Evolutionary conservation across 2,888 invertebrate species (phyloP), one percentile per base, ranked within the genome.

Genomic region (Phyto melanocephala): DNA sequence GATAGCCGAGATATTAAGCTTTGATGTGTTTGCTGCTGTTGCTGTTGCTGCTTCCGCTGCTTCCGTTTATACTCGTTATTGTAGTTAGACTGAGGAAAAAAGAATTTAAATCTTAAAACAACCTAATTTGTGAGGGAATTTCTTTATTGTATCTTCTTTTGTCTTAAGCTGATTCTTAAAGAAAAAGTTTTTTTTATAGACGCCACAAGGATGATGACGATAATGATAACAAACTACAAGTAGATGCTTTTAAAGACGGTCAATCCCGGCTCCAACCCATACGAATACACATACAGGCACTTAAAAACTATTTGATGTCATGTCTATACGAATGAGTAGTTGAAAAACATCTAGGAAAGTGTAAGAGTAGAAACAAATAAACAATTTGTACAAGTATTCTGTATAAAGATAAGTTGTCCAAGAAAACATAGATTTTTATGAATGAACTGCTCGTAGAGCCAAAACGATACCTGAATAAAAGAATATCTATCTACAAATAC

Each of bases 21-120:
- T 74, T 68, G 40, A 20, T 65, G 63, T 35, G 54, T 47, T 78
- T 50, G 54, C 40, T 77, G 65, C 63, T 54, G 52, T 40, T 63
- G 37, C 50, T 54, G 54, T 52, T 54, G 40, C 40, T 68, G 78
- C 74, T 78, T 58, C 63, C 71, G 67, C 76, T 71, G 75, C 77
- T 81, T 75, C 80, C 80, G 75, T 76, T 80, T 75, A 75, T 68
- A 80, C 67, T 62, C 67, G 79, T 74, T 80, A 67, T 67, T 58
- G 10, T 24, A 52, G 56, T 15, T 28, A 3, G 35, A 76, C 33
- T 50, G 37, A 28, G 1, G n/a, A 70, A 62, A 7, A 70, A 77
- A 78, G 62, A 28, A 2, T 37, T 47, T 45, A 60, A 50, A 75
- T 45, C 52, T 54, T 13, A 17, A 42, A 58, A 56, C 56, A 74